These are phyloP conservation scores for Rafetus swinhoei DNA, from an alignment of 2,113 vertebrate genomes.

Conservation along the genomic window DNA sequence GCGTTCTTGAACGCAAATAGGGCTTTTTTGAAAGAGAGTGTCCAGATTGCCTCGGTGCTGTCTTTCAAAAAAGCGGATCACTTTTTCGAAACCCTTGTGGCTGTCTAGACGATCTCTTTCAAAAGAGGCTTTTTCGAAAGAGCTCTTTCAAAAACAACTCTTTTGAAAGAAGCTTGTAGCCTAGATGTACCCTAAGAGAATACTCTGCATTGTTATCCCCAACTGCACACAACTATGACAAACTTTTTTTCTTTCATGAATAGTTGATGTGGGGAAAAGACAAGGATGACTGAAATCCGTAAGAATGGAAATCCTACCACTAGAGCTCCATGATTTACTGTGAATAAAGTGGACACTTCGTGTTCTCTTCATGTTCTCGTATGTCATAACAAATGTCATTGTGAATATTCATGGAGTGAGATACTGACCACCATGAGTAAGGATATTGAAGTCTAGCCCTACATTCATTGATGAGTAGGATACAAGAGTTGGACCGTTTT, in stretches of 20 bases:
- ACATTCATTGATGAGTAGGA: background rate
- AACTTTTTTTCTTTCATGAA: background rate
- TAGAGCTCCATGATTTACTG: background rate
- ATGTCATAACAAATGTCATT: background rate
- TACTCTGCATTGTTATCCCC: rapidly evolving
- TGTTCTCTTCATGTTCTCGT: background rate
- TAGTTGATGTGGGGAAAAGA: background rate
- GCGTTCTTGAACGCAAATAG: too few species aligned
- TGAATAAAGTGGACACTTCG: background rate
- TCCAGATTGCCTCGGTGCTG: too few species aligned
- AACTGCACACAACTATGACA: background rate
- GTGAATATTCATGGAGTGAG: background rate
- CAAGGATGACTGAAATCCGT: background rate
- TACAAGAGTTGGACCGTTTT: background rate
- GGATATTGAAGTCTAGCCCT: background rate
- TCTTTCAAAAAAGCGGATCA: too few species aligned
- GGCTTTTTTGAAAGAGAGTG: too few species aligned
- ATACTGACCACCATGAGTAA: background rate
- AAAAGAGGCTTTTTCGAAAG: too few species aligned
- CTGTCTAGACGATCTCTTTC: too few species aligned
- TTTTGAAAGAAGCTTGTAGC: too few species aligned
- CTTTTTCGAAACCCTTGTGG: too few species aligned
- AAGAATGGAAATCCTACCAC: background rate
- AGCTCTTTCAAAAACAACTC: too few species aligned
- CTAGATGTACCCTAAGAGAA: background rate